These are phyloP conservation scores for Mungos mungo DNA, from an alignment of 2,113 vertebrate species.

Conservation along the genomic window DNA sequence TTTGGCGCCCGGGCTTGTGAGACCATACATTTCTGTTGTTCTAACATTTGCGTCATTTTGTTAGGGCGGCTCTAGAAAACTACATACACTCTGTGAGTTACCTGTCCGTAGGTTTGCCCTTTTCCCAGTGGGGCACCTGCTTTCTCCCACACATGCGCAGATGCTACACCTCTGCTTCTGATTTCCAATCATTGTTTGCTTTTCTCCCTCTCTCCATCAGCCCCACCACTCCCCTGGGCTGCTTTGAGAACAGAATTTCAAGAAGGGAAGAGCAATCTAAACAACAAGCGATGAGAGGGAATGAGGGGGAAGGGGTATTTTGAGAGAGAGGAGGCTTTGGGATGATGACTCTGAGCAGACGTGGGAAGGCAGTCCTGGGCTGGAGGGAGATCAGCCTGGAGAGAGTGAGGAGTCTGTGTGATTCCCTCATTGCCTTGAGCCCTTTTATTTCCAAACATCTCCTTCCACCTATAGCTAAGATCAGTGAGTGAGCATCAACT, in stretches of 20 bases:
- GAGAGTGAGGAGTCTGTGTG: neutral
- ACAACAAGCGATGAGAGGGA: neutral
- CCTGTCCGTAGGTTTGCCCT: fast-evolving
- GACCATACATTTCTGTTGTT: neutral
- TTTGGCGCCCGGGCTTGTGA: neutral
- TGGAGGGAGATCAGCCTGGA: neutral
- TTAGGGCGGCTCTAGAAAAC: neutral
- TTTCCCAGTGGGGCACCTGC: neutral
- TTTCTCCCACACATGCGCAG: neutral
- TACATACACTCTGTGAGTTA: neutral
- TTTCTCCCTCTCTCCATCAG: neutral
- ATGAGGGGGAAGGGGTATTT: neutral
- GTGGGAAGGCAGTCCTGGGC: neutral
- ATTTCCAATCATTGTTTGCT: neutral
- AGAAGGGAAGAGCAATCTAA: neutral
- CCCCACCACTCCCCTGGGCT: neutral
- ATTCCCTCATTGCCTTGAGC: neutral
- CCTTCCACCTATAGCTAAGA: neutral
- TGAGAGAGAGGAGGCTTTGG: neutral
- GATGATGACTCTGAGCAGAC: neutral
- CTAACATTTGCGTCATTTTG: neutral
- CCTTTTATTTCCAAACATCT: neutral
- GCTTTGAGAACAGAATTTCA: neutral
- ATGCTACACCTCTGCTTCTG: neutral
- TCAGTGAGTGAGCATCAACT: neutral